These are phyloP conservation scores for Coenonympha arcania DNA, from an alignment of 2,888 invertebrate species.

Conservation along the genomic window DNA sequence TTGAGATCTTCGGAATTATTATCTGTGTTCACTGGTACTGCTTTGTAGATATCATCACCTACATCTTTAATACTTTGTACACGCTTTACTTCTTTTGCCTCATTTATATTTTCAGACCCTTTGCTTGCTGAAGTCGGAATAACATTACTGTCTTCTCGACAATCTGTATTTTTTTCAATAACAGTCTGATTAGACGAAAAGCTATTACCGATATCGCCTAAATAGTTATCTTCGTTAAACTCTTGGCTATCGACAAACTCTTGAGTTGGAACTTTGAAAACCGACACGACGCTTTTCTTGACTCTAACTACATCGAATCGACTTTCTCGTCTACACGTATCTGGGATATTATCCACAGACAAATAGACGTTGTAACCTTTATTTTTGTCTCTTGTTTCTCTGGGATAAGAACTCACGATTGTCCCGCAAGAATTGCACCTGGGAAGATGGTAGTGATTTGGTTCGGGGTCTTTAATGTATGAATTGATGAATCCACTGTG, in stretches of 20 bases:
- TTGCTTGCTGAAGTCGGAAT: background rate
- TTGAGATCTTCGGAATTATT: constrained; percentile 33
- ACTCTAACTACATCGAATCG: constrained; percentile 40
- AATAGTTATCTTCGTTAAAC: constrained; percentile 63
- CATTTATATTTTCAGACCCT: background rate
- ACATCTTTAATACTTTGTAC: constrained; percentile 22
- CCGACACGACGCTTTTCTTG: constrained; percentile 38
- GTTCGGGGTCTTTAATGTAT: constrained; percentile 54
- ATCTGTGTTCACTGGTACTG: constrained; percentile 32
- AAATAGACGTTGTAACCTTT: constrained; percentile 33
- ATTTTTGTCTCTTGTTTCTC: constrained; percentile 29
- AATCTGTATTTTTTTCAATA: constrained; percentile 31
- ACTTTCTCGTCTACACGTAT: constrained; percentile 40
- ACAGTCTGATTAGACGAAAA: constrained; percentile 54
- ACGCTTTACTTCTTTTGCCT: background rate
- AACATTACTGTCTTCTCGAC: background rate
- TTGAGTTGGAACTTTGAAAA: constrained; percentile 34
- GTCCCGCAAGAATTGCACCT: constrained; percentile 50
- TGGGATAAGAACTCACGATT: constrained; percentile 40
- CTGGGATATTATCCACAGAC: constrained; percentile 52
- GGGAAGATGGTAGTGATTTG: constrained; percentile 62
- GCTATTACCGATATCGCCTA: constrained; percentile 50
- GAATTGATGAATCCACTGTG: constrained; percentile 62
- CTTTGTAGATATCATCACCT: constrained; percentile 32
- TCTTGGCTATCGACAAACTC: constrained; percentile 66